Base-by-base conservation (phyloP, 2,797 vertebrate genomes). In the Helicolenus hilgendorfi region DNA sequence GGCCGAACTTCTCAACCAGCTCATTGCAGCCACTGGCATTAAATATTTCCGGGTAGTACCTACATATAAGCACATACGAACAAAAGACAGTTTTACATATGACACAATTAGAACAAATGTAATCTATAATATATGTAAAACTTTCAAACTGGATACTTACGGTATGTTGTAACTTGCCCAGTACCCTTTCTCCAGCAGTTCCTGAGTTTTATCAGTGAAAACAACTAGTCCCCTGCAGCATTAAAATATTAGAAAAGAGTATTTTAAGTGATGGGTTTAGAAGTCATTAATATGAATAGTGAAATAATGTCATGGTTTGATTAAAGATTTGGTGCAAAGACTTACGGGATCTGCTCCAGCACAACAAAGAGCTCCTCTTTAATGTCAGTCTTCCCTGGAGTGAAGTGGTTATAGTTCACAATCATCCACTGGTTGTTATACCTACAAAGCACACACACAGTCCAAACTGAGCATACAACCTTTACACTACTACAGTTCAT, bases 341-440 rank as follows among this genome's bases (percentile, higher is more conserved):
- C 98, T 97, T 97, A 99, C 99, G 98, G 98, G 94, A 99, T 98
- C 95, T 99, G 99, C 85, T 99, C 99, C 90, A 99, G 89, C 75
- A 99, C 84, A 0, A 98, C 98, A 58, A 99, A 97, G 64, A 99
- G 85, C 0, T 92, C 94, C 0, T 82, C 92, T 1, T 85, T 93
- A 0, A 95, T 90, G 71, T 91, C 86, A 0, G 87, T 78, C 49
- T 79, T 81, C 0, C 97, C 97, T 0, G 98, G 98, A 1, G 84
- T 80, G 26, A 99, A 99, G 7, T 81, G 89, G 0, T 98, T 99
- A 84, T 99, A 99, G 90, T 99, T 97, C 82, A 99, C 98, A 76
- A 99, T 97, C 99, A 99, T 99, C 99, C 99, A 99, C 91, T 99
- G 98, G 95, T 99, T 99, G 93, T 99, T 99, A 89, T 99, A 99